Evolutionary conservation across 2,888 invertebrate species (phyloP).

Genomic region (Notocelia uddmanniana): DNA sequence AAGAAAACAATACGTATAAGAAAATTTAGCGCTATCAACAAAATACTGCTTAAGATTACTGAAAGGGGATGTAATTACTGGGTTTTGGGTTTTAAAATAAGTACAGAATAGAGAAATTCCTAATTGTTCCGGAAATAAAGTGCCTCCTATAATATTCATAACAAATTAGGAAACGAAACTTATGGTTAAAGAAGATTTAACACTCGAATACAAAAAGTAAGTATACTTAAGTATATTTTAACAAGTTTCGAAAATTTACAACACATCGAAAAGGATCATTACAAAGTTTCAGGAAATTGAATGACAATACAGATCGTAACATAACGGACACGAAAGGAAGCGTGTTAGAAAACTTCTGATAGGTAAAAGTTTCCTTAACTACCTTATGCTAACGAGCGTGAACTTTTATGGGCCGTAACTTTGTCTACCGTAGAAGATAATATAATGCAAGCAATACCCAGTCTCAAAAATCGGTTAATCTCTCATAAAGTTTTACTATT

Average conservation of each 20-base stretch:
- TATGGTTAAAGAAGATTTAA: neutral
- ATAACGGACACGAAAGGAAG: neutral
- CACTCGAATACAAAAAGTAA: neutral
- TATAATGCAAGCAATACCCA: conserved; percentile 25
- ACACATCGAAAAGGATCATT: neutral
- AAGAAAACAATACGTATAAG: no score
- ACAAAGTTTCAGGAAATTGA: conserved; percentile 9
- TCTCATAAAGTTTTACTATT: conserved; percentile 33
- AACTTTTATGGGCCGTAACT: conserved; percentile 30
- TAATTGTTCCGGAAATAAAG: no score
- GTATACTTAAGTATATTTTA: neutral
- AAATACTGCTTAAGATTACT: neutral
- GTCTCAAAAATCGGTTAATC: conserved; percentile 19
- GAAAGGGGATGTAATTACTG: no score
- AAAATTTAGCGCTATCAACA: neutral
- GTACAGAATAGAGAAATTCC: no score
- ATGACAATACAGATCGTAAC: neutral
- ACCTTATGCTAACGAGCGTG: conserved; percentile 29
- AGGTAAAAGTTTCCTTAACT: conserved; percentile 22
- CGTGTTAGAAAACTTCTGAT: conserved; percentile 20
- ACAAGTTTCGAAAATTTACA: neutral
- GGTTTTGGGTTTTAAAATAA: neutral
- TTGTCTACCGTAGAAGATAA: conserved; percentile 24
- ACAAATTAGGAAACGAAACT: no score
- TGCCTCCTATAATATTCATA: neutral